phyloP scores from a whole-genome alignment of 1,140 invertebrate species.

The Pissodes strobi region DNA sequence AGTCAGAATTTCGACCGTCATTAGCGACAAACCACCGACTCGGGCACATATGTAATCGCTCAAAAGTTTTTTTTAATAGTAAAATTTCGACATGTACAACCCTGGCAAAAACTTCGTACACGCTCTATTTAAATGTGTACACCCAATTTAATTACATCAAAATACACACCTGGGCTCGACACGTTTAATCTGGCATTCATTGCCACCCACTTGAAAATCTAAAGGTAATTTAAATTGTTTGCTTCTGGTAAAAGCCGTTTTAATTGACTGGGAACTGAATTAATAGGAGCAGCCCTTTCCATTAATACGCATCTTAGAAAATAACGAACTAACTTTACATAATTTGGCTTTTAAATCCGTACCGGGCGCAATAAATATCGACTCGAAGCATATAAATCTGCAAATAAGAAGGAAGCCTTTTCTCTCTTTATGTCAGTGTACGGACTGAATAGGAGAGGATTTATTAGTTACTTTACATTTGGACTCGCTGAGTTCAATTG shows the following conservation, averaged over 20 bases:
- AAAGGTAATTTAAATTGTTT: slow-evolving; percentile 29
- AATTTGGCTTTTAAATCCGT: slow-evolving; percentile 31
- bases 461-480: slow-evolving; percentile 29
- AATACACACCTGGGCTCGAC: slow-evolving; percentile 17
- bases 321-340: slow-evolving; percentile 25
- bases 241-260: slow-evolving; percentile 20
- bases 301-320: slow-evolving; percentile 29
- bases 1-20: not conserved
- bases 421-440: slow-evolving; percentile 22
- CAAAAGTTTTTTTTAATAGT: too few relatives aligned
- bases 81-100: too few relatives aligned
- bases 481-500: not conserved
- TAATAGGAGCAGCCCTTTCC: slow-evolving; percentile 2
- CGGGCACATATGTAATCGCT: not conserved
- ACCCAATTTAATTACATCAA: slow-evolving; percentile 26
- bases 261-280: slow-evolving; percentile 20
- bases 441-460: slow-evolving; percentile 18
- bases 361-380: slow-evolving; percentile 27
- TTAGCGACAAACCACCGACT: not conserved
- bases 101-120: not conserved
- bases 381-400: slow-evolving; percentile 25
- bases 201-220: slow-evolving; percentile 23
- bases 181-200: slow-evolving; percentile 23
- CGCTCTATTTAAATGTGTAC: slow-evolving; percentile 12
- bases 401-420: slow-evolving; percentile 30